phyloP scores from a whole-genome alignment of 2,888 invertebrate species.

The Hydrotaea diabolus region DNA sequence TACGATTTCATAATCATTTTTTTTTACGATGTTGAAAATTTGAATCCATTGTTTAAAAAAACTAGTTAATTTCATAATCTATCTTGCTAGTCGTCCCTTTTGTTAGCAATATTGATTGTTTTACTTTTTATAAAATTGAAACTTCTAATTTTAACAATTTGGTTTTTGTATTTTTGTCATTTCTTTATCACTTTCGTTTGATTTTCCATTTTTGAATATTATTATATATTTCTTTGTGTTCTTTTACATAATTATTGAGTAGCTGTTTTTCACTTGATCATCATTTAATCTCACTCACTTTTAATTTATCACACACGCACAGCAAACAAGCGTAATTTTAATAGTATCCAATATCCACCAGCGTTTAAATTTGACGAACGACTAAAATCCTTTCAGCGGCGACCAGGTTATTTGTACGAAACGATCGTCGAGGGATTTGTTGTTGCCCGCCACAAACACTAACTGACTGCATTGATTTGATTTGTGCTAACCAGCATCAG shows the following conservation, averaged over 20 bases:
- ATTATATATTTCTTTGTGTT: background rate
- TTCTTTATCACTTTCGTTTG: background rate
- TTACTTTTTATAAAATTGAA: too few species aligned
- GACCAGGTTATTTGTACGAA: slow-evolving; percentile 24
- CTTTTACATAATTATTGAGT: background rate
- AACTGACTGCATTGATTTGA: slow-evolving; percentile 23
- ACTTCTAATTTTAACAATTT: too few species aligned
- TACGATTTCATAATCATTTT: too few species aligned
- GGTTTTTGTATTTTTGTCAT: background rate
- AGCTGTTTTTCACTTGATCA: background rate
- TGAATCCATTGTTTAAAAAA: too few species aligned
- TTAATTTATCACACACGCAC: slow-evolving; percentile 5
- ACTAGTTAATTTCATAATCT: too few species aligned
- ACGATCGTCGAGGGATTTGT: background rate
- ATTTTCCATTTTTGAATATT: background rate
- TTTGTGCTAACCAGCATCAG: slow-evolving; percentile 16
- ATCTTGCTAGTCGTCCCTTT: too few species aligned
- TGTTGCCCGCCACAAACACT: background rate
- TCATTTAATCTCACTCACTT: slow-evolving; percentile 7
- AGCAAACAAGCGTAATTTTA: background rate
- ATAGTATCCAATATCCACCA: slow-evolving; percentile 8
- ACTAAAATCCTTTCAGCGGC: slow-evolving; percentile 27
- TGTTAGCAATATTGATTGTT: too few species aligned
- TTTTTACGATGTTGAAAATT: too few species aligned
- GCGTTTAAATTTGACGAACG: slow-evolving; percentile 25